Conservation (phyloP, 2,797 vertebrate genomes). For the Acipenser oxyrinchus region DNA sequence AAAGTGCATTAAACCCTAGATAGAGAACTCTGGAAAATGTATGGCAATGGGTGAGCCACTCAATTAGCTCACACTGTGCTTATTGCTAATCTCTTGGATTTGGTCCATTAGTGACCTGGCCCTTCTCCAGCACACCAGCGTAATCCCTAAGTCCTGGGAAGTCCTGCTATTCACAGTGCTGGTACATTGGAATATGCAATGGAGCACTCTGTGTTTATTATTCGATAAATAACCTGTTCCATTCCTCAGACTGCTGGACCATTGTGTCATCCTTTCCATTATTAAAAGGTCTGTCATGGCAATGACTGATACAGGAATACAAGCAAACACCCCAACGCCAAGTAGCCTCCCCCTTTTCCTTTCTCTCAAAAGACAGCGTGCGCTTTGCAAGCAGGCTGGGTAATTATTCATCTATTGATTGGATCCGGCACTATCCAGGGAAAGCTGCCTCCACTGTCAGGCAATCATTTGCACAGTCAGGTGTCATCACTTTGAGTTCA, state of each 20-base stretch:
- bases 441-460: too few relatives aligned
- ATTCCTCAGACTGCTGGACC: slow-evolving; percentile 50
- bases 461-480: too few relatives aligned
- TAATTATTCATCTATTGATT: not conserved
- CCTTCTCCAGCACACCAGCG: slow-evolving; percentile 46
- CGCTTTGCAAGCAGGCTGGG: too few relatives aligned
- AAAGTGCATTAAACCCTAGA: too few relatives aligned
- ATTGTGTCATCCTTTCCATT: slow-evolving; percentile 56
- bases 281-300: slow-evolving; percentile 51
- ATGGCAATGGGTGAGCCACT: slow-evolving; percentile 43
- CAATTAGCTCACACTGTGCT: slow-evolving; percentile 63
- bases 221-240: slow-evolving; percentile 57
- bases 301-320: slow-evolving; percentile 21
- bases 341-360: too few relatives aligned
- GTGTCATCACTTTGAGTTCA: too few relatives aligned
- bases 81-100: slow-evolving; percentile 63
- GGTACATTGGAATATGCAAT: slow-evolving; percentile 43
- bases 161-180: slow-evolving; percentile 27
- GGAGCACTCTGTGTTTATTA: slow-evolving; percentile 58
- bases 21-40: too few relatives aligned
- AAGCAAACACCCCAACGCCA: too few relatives aligned
- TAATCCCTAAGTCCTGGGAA: slow-evolving; percentile 46
- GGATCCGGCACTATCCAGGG: not conserved
- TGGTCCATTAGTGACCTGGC: slow-evolving; percentile 53
- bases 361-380: too few relatives aligned